A percentile compares a stretch with the other conserved stretches of the same genome.
Evolutionary conservation across 37 sponge, comb jelly and placozoan species (phyloP).

Genomic region (Beroe forskalii): DNA sequence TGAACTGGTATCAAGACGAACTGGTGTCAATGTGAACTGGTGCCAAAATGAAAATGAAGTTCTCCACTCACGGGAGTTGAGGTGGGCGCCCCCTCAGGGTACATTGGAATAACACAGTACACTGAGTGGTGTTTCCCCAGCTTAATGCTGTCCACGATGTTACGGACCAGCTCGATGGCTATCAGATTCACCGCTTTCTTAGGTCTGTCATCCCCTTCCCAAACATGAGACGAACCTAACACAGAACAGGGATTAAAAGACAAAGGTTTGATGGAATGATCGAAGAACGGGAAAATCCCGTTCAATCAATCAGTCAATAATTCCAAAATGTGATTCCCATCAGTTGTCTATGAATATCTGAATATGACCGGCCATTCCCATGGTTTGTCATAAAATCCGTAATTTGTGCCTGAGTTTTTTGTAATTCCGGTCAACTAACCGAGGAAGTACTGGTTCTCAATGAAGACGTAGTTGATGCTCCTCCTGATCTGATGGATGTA

Average conservation of each 20-base stretch:
- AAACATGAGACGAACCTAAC: slow-evolving; percentile 30
- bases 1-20: not conserved
- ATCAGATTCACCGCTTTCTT: slow-evolving; percentile 52
- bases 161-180: slow-evolving; percentile 51
- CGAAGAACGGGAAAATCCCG: no score
- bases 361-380: no score
- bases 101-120: slow-evolving; percentile 55
- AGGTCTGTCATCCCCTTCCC: slow-evolving; percentile 35
- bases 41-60: not conserved
- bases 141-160: slow-evolving; percentile 31
- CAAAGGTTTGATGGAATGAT: no score
- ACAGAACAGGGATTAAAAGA: no score
- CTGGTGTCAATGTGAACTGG: not conserved
- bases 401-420: no score
- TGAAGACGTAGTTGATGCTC: slow-evolving; percentile 3
- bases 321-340: no score
- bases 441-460: slow-evolving; percentile 62
- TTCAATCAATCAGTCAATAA: no score
- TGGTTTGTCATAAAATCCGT: no score
- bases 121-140: slow-evolving; percentile 13
- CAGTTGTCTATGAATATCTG: no score
- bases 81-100: slow-evolving; percentile 36
- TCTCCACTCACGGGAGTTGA: not conserved
- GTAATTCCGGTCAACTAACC: no score
- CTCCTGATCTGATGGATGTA: slow-evolving; percentile 51